Evolutionary conservation across 2,797 vertebrate species (phyloP).

Genomic region (Ctenopoma kingsleyae): DNA sequence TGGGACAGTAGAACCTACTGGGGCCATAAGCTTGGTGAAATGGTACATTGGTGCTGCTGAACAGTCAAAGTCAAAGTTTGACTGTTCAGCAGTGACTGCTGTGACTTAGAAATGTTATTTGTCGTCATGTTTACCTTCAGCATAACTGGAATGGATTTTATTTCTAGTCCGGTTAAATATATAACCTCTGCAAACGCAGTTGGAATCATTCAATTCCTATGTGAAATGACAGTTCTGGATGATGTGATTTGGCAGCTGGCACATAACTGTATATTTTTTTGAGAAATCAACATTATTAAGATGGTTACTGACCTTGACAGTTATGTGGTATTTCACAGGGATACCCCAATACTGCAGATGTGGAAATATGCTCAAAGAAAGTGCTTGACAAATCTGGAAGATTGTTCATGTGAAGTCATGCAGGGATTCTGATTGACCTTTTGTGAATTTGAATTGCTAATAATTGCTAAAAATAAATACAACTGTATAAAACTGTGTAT

Average conservation of each 20-base stretch:
- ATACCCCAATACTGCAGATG: conserved; percentile 67
- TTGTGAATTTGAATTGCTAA: conserved; percentile 56
- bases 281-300: conserved; percentile 63
- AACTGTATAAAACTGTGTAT: conserved; percentile 24
- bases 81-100: too few species aligned
- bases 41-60: conserved; percentile 16
- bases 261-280: conserved; percentile 39
- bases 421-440: conserved; percentile 47
- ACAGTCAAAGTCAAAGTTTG: conserved; percentile 13
- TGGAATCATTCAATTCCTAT: conserved; percentile 48
- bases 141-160: conserved; percentile 33
- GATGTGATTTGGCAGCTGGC: conserved; percentile 62
- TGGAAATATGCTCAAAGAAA: conserved; percentile 76
- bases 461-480: conserved; percentile 41
- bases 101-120: too few species aligned
- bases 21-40: conserved; percentile 11
- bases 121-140: conserved; percentile 54
- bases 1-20: conserved; percentile 11
- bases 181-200: conserved; percentile 46
- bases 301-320: conserved; percentile 73
- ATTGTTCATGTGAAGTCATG: conserved; percentile 70
- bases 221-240: conserved; percentile 58
- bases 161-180: conserved; percentile 35
- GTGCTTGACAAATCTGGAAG: conserved; percentile 75
- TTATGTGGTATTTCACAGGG: conserved; percentile 74